Evolutionary conservation across 2,888 invertebrate genomes (phyloP), one percentile per base, ranked within the genome.

Genomic region (Eupithecia subumbrata): DNA sequence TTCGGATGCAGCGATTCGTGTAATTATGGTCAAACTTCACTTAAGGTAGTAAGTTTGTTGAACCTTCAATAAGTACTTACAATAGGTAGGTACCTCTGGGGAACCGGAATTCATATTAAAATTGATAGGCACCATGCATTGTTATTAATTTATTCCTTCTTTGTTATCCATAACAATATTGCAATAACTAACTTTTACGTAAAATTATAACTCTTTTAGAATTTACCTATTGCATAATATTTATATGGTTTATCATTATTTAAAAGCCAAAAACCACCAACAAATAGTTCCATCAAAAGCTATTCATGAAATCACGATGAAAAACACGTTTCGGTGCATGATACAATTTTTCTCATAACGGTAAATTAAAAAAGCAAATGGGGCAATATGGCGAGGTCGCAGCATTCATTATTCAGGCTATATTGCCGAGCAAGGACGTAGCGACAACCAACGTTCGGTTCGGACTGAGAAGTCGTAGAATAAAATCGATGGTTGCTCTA

Each of bases 361-460:
- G 87, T 88, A 88, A 90, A 91, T 90, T 90, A 91, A 91, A 91
- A 90, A 90, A 84, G 86, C 89, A 90, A 90, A 89, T 84, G 86
- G 87, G 84, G 84, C 87, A 87, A 88, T 88, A 88, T 86, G 84
- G 84, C 86, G 86, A 86, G 85, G 84, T 85, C 81, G 84, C 81
- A 80, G 82, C 85, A 88, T 92, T 87, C 86, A 91, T 92, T 91
- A 91, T 92, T 91, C 90, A 91, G 80, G 82, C 82, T 82, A 82
- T 88, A 87, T 84, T 84, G 82, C 81, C 83, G 84, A 60, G 69
- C n/a, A 77, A 71, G 72, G 73, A 68, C 63, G 77, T 60, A 60
- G 16, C 71, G 30, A 30, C 45, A n/a, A 43, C 67, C 22, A 67
- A 67, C n/a, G 18, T 63, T n/a, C 67, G n/a, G 11, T n/a, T n/a